Evolutionary conservation across 2,888 invertebrate species (phyloP), one percentile per base, ranked within the genome.

Genomic region (Lasioglossum pauxillum): DNA sequence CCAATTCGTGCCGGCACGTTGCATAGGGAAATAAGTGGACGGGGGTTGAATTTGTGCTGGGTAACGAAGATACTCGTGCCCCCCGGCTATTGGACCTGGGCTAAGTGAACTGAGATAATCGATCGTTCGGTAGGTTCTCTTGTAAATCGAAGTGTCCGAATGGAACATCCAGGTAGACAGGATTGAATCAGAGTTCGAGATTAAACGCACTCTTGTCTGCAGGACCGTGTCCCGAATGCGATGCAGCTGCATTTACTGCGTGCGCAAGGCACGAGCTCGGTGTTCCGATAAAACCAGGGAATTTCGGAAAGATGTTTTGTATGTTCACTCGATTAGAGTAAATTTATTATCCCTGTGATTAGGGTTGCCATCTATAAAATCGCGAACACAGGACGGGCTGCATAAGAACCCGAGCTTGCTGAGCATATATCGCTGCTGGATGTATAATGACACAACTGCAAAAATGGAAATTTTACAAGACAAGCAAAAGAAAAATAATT

Each of bases 1-100:
- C 84, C 84, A 89, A 89, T 90, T 87, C 89, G 81, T 88, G 78
- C 75, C 75, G 82, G 49, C 38, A 80, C 74, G 80, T 76, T 67
- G 88, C 80, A 80, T 82, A 53, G 87, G 81, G 75, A 84, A 87
- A 86, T 82, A 82, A 78, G 86, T 75, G 82, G 46, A 81, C 41
- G 23, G 38, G 69, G 69, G 10, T 69, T 72, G 85, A 80, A 77
- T 81, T 72, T 77, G 73, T n/a, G 74, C 57, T 35, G 71, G 78
- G 74, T 84, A 84, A 84, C 73, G 73, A 83, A 83, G 77, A 69
- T 69, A 53, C 64, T 82, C 75, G 64, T 69, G 53, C 31, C 67
- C 35, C 19, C 46, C 46, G 14, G 64, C 44, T 76, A 83, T 82
- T 72, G 64, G 38, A 5, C 41, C 49, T 1, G 27, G 19, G n/a